A percentile compares a stretch with the other conserved stretches of the same genome.
Conservation (phyloP, 2,113 vertebrate genomes). For the Erpornis zantholeuca region DNA sequence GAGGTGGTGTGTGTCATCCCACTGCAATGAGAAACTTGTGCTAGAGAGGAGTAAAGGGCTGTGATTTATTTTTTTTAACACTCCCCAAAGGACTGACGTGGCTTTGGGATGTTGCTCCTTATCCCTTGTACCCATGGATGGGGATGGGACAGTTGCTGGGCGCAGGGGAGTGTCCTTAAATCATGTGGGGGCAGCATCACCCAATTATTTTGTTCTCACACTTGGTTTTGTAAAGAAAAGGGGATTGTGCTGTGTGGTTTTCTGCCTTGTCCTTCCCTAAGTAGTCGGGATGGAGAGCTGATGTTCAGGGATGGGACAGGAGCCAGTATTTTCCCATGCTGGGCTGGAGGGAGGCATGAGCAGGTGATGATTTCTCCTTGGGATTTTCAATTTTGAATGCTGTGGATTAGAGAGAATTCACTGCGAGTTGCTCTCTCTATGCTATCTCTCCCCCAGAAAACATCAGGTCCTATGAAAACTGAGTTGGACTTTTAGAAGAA, state of each 20-base stretch:
- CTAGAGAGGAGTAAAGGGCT: background rate
- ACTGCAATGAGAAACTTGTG: slow-evolving; percentile 28
- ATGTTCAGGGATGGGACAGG: background rate
- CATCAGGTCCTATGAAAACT: background rate
- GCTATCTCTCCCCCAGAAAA: background rate
- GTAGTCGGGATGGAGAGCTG: background rate
- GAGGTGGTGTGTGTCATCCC: slow-evolving; percentile 33
- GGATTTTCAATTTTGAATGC: background rate
- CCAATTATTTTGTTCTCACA: rapidly evolving
- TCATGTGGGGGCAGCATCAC: rapidly evolving
- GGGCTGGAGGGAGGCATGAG: background rate
- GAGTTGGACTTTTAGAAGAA: background rate
- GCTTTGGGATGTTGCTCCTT: background rate
- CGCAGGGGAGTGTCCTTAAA: background rate
- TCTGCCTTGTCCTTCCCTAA: background rate
- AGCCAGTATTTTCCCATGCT: background rate
- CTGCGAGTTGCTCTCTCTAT: background rate
- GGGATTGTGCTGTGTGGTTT: rapidly evolving
- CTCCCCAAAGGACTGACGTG: background rate
- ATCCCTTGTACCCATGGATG: background rate
- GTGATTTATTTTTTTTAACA: background rate
- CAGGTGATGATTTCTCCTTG: background rate
- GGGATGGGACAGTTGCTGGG: background rate
- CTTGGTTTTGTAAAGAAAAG: background rate
- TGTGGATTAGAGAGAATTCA: background rate